These are phyloP conservation scores for Cyprinodon variegatus DNA, from an alignment of 2,113 vertebrate species.

Conservation along the genomic window DNA sequence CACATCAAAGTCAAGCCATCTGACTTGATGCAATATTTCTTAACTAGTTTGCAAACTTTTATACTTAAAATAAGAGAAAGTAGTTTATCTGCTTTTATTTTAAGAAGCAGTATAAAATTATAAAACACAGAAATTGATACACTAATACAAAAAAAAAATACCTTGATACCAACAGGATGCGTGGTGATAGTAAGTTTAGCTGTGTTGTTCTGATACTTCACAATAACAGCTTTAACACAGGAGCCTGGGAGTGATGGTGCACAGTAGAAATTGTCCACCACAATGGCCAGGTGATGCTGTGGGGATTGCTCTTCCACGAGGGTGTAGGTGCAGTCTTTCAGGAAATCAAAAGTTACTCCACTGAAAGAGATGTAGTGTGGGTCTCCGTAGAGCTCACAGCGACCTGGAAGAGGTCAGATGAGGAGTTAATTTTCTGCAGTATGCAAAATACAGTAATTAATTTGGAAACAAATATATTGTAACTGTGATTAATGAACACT, in stretches of 20 bases:
- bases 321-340: conserved; percentile 72
- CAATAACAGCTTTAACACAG: conserved; percentile 67
- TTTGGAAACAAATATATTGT: neutral
- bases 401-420: conserved; percentile 54
- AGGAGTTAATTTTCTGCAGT: neutral
- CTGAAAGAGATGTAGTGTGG: conserved; percentile 80
- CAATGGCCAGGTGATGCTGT: conserved; percentile 65
- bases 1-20: conserved; percentile 15
- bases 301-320: conserved; percentile 73
- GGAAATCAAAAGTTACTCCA: conserved; percentile 63
- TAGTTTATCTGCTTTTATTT: neutral
- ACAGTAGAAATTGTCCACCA: conserved; percentile 75
- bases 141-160: conserved; percentile 24
- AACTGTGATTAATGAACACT: conserved; percentile 42
- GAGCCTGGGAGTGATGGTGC: conserved; percentile 1
- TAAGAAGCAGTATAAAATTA: neutral
- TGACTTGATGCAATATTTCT: neutral
- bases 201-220: conserved; percentile 63
- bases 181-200: conserved; percentile 55
- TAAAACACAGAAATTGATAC: neutral
- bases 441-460: neutral
- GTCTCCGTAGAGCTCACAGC: conserved; percentile 78
- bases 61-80: neutral
- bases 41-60: neutral
- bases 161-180: conserved; percentile 32